Conservation (phyloP, 2,113 vertebrate species). For the Gobius niger region DNA sequence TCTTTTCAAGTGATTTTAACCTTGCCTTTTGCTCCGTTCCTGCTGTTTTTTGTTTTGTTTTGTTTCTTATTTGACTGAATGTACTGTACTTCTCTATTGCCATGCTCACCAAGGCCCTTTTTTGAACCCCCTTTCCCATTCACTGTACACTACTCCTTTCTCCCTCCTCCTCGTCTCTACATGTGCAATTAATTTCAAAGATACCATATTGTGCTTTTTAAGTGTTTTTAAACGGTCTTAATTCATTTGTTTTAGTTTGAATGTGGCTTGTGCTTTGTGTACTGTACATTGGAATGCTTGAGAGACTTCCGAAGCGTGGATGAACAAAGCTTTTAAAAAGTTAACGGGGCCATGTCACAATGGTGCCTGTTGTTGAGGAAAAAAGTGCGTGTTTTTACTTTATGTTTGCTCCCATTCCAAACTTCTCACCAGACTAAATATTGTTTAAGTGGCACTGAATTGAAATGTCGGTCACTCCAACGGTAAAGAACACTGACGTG, state of each 20-base stretch:
- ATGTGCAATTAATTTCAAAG: conserved; percentile 80
- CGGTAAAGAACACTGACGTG: conserved; percentile 51
- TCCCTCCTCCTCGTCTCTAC: conserved; percentile 62
- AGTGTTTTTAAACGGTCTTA: conserved; percentile 73
- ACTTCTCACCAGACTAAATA: conserved; percentile 43
- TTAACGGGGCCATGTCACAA: conserved; percentile 54
- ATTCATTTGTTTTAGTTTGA: conserved; percentile 37
- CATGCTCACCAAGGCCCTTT: conserved; percentile 34
- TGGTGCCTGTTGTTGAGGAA: conserved; percentile 54
- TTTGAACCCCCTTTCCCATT: background rate
- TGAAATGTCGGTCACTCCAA: conserved; percentile 40
- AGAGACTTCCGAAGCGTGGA: conserved; percentile 9
- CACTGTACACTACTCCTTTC: conserved; percentile 51
- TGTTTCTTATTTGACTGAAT: conserved; percentile 63
- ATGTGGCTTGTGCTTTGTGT: conserved; percentile 63
- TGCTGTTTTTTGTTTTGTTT: conserved; percentile 3
- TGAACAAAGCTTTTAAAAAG: conserved; percentile 30
- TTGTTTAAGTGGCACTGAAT: conserved; percentile 73
- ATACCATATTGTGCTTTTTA: conserved; percentile 82
- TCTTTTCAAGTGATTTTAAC: conserved; percentile 63
- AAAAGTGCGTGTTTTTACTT: conserved; percentile 38
- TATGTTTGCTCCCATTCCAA: conserved; percentile 1
- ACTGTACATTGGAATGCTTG: conserved; percentile 53
- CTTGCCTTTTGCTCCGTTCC: conserved; percentile 49
- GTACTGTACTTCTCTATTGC: conserved; percentile 63